Conservation (phyloP, 2,888 invertebrate species). For the Lasioglossum oenotherae region DNA sequence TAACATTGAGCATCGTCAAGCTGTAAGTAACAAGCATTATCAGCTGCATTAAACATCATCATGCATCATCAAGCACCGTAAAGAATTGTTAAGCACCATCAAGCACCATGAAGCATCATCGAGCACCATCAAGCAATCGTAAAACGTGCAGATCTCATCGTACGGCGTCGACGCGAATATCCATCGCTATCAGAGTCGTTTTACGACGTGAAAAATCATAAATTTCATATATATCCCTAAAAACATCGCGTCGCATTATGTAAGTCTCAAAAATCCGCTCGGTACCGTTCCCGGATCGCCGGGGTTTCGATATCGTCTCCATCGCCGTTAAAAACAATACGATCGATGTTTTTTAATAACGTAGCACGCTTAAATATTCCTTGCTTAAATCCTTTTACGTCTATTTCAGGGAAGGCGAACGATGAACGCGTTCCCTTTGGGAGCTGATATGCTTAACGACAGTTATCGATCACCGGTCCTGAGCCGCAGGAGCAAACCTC, state of each 20-base stretch:
- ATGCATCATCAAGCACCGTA: not conserved
- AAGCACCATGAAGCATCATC: not conserved
- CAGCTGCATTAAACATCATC: too few relatives aligned
- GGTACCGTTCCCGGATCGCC: not conserved
- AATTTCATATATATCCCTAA: not conserved
- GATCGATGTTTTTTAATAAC: conserved; percentile 8
- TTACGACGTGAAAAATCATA: not conserved
- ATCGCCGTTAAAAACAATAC: not conserved
- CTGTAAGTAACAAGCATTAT: too few relatives aligned
- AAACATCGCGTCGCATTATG: not conserved
- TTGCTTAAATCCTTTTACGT: not conserved
- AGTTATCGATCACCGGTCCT: conserved; percentile 4
- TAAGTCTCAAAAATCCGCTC: not conserved
- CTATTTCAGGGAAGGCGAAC: not conserved
- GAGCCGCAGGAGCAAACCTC: conserved; percentile 9
- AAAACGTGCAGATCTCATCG: not conserved
- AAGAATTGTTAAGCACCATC: not conserved
- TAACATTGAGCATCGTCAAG: too few relatives aligned
- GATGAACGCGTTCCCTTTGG: conserved; percentile 12
- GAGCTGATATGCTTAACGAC: conserved; percentile 12
- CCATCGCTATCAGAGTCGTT: not conserved
- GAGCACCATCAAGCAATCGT: not conserved
- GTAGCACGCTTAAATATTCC: not conserved
- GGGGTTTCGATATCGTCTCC: not conserved
- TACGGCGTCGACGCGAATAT: not conserved